These are phyloP conservation scores for Sternarchorhynchus goeldii DNA, from an alignment of 2,797 vertebrate genomes.

Conservation along the genomic window DNA sequence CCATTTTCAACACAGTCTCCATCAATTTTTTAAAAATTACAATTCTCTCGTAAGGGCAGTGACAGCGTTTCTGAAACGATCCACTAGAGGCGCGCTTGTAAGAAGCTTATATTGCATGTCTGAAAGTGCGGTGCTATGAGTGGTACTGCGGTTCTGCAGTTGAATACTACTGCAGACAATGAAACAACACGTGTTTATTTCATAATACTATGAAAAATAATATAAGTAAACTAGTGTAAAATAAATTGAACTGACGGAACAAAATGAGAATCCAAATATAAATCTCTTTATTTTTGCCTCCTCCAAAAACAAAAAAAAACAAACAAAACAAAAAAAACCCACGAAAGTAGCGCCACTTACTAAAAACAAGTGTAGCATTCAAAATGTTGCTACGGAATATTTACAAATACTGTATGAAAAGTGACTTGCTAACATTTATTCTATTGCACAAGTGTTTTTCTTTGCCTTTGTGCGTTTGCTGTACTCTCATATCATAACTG, in stretches of 20 bases:
- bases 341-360: constrained; percentile 16
- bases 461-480: not conserved
- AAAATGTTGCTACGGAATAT: constrained; percentile 30
- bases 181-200: too few relatives aligned
- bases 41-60: too few relatives aligned
- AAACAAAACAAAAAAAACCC: not conserved
- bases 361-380: constrained; percentile 16
- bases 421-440: constrained; percentile 26
- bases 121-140: too few relatives aligned
- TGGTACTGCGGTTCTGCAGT: too few relatives aligned
- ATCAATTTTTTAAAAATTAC: too few relatives aligned
- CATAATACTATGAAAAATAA: too few relatives aligned
- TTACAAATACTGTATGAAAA: constrained; percentile 34
- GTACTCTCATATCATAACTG: constrained; percentile 74
- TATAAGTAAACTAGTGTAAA: not conserved
- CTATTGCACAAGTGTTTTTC: constrained; percentile 18
- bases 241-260: not conserved
- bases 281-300: constrained; percentile 24
- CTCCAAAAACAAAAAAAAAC: not conserved
- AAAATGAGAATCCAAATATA: constrained; percentile 16
- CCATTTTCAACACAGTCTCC: too few relatives aligned
- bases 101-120: too few relatives aligned
- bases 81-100: too few relatives aligned
- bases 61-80: too few relatives aligned
- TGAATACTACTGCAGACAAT: too few relatives aligned